These are phyloP conservation scores for Pseudoips prasinana DNA, from an alignment of 2,888 invertebrate species.

Conservation along the genomic window DNA sequence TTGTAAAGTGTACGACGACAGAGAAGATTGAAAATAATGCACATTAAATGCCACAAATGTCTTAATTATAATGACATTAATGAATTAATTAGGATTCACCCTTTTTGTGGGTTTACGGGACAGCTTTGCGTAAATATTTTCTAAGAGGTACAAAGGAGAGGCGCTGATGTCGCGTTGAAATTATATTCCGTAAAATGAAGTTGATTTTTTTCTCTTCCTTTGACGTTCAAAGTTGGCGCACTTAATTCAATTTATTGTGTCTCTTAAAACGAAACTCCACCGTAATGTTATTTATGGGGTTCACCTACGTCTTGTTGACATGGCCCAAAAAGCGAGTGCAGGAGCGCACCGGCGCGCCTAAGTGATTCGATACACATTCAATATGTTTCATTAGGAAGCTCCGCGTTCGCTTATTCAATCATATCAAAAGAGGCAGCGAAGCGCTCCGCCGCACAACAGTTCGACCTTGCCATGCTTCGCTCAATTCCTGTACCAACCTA, in stretches of 20 bases:
- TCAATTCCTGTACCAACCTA: constrained; percentile 47
- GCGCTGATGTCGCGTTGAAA: constrained; percentile 64
- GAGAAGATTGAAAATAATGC: constrained; percentile 49
- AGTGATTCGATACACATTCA: constrained; percentile 81
- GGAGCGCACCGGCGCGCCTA: constrained; percentile 69
- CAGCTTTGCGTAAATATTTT: constrained; percentile 67
- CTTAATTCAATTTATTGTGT: constrained; percentile 78
- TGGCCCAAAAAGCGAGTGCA: constrained; percentile 70
- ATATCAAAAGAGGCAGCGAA: constrained; percentile 56
- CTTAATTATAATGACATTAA: constrained; percentile 67
- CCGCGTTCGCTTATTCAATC: constrained; percentile 77
- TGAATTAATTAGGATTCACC: constrained; percentile 67
- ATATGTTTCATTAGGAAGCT: constrained; percentile 79
- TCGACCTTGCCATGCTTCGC: constrained; percentile 50
- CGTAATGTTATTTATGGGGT: constrained; percentile 74
- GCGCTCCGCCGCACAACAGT: constrained; percentile 52
- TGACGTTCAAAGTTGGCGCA: constrained; percentile 70
- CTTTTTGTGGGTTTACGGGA: constrained; percentile 53
- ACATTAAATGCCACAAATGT: constrained; percentile 56
- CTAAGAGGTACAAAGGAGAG: constrained; percentile 58
- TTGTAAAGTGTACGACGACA: constrained; percentile 29
- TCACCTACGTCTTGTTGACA: constrained; percentile 74
- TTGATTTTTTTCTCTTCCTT: constrained; percentile 65
- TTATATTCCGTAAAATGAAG: constrained; percentile 69
- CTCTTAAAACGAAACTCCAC: constrained; percentile 73